Conservation (phyloP, 2,113 vertebrate species). For the Aptenodytes forsteri region DNA sequence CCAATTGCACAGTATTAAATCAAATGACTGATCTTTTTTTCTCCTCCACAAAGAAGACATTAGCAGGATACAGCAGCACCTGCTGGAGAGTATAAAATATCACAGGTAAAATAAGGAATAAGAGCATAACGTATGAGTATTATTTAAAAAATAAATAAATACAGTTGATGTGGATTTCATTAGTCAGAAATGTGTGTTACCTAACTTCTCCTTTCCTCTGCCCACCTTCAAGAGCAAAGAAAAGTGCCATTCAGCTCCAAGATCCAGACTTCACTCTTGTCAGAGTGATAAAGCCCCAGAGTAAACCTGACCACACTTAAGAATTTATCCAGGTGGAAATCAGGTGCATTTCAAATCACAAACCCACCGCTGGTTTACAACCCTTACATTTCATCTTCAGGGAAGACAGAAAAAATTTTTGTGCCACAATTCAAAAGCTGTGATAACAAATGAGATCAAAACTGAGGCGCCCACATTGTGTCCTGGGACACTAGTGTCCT, state of each 20-base stretch:
- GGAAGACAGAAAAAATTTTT: not conserved
- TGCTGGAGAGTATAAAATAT: constrained; percentile 43
- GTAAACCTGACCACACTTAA: not conserved
- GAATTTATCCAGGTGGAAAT: not conserved
- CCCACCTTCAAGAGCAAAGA: not conserved
- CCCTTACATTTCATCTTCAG: not conserved
- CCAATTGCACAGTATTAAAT: not conserved
- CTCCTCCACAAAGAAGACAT: fast-evolving
- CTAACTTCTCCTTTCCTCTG: not conserved
- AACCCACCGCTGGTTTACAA: not conserved
- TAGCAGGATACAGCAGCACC: constrained; percentile 50
- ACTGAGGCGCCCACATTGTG: not conserved
- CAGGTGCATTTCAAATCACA: not conserved
- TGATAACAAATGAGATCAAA: not conserved
- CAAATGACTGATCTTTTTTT: not conserved
- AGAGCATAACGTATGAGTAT: fast-evolving
- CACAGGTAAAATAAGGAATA: not conserved
- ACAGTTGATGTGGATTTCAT: not conserved
- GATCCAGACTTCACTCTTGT: not conserved
- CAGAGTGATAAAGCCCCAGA: not conserved
- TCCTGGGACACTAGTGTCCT: not conserved
- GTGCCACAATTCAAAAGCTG: not conserved
- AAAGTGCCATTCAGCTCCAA: not conserved
- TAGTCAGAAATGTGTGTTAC: not conserved
- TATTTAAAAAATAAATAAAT: not conserved